Conservation (phyloP, 2,888 invertebrate species). For the Schizaphis graminum region DNA sequence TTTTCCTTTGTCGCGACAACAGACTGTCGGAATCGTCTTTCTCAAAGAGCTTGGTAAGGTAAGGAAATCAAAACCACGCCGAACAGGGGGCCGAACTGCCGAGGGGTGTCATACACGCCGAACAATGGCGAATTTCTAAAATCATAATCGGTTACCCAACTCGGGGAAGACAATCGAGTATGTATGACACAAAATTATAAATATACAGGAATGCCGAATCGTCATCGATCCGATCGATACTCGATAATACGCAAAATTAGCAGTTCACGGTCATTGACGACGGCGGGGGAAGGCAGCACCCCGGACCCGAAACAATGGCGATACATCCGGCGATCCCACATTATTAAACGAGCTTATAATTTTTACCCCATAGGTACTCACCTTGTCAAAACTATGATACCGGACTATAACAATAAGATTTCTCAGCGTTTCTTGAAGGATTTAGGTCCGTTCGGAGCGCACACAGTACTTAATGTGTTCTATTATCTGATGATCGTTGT, state of each 20-base stretch:
- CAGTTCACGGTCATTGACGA: not conserved
- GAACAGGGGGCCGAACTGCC: not conserved
- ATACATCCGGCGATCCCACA: not conserved
- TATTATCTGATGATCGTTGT: not conserved
- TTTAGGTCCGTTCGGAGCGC: not conserved
- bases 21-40: not conserved
- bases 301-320: slow-evolving; percentile 20
- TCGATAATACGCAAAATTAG: not conserved
- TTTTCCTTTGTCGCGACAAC: not conserved
- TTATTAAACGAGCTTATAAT: not conserved
- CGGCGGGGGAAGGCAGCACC: not conserved
- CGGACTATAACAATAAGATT: not conserved
- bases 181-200: not conserved
- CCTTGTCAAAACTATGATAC: not conserved
- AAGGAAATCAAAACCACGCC: not conserved
- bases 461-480: not conserved
- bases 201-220: not conserved
- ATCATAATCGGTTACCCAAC: not conserved
- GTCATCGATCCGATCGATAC: not conserved
- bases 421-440: not conserved
- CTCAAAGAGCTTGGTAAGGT: not conserved
- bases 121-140: not conserved
- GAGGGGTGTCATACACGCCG: not conserved
- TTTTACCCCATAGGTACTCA: not conserved
- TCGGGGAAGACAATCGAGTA: not conserved